A percentile compares a stretch with the other conserved stretches of the same genome.
Evolutionary conservation across 2,113 vertebrate species (phyloP).

Genomic region (Oncorhynchus kisutch): DNA sequence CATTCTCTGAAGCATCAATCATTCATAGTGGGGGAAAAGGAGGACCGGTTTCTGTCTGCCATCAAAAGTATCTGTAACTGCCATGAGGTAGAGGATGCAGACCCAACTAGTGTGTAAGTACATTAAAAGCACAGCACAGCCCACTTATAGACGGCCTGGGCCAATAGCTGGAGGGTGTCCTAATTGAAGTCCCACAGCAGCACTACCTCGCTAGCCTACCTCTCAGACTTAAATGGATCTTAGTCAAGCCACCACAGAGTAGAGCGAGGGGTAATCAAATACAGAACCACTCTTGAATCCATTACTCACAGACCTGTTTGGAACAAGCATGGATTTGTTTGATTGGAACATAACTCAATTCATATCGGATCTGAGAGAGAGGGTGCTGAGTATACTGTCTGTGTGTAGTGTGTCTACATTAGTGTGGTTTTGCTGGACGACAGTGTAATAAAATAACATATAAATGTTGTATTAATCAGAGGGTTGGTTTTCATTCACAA

Average conservation of each 20-base stretch:
- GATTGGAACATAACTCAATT: constrained; percentile 69
- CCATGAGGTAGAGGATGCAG: constrained; percentile 64
- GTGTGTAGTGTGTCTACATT: neutral
- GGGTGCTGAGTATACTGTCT: constrained; percentile 22
- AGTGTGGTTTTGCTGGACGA: constrained; percentile 12
- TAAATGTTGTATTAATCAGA: constrained; percentile 30
- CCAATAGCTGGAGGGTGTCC: constrained; percentile 76
- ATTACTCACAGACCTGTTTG: constrained; percentile 62
- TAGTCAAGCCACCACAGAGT: constrained; percentile 54
- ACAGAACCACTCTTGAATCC: constrained; percentile 61
- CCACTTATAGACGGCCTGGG: constrained; percentile 64
- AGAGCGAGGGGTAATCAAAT: constrained; percentile 65
- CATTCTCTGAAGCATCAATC: constrained; percentile 69
- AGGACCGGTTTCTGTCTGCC: constrained; percentile 56
- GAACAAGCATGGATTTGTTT: constrained; percentile 61
- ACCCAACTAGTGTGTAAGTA: constrained; percentile 62
- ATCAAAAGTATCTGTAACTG: constrained; percentile 74
- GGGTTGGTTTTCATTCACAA: constrained; percentile 27
- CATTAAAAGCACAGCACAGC: constrained; percentile 68
- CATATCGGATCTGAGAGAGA: constrained; percentile 47
- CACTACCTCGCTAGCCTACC: constrained; percentile 35
- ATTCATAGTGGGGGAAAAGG: constrained; percentile 62
- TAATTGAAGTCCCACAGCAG: constrained; percentile 67
- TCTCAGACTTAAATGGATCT: constrained; percentile 68
- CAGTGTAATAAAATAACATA: constrained; percentile 38